Evolutionary conservation across 2,888 invertebrate species (phyloP), one percentile per base, ranked within the genome.

Genomic region (Lacanobia oleracea): DNA sequence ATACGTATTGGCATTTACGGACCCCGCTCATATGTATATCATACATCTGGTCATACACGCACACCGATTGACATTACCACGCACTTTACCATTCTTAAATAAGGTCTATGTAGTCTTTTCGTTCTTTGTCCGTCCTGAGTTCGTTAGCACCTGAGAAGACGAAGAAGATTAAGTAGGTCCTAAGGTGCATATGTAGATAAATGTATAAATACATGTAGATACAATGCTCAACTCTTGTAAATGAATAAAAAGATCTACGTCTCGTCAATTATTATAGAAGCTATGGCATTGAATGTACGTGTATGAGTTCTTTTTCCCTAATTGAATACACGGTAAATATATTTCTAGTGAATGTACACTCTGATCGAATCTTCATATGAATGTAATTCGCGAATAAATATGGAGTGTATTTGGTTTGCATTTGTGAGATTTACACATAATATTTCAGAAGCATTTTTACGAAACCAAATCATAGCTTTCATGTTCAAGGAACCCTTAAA

Each of bases 301-400:
- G 50, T 33, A 27, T 62, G 18, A 5, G 23, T 48, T 50, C 45
- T 68, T 51, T 10, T 27, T 27, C 37, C 40, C 54, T 72, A 72
- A 72, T 62, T 40, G 10, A 48, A 56, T 67, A 43, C n/a, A 33
- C 12, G 18, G 12, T 9, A 50, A 45, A 37, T n/a, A 65, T 72
- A 68, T 56, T n/a, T 68, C n/a, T 43, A 50, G 27, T 57, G 27
- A 48, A 75, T 48, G 27, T 51, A 45, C 33, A 27, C 21, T 9
- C 21, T 57, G 48, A 75, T 75, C 57, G 57, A 62, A 75, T 75
- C 56, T 70, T 57, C 21, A 37, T 27, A 51, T 27, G 50, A 76
- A 62, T 69, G 70, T 57, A 40, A 76, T 69, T 57, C n/a, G 9
- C 3, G 45, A 10, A 61, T 68, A 43, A 50, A 75, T 43, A 7